These are phyloP conservation scores for Agraylea sexmaculata DNA, from an alignment of 1,140 invertebrate species.

Conservation along the genomic window DNA sequence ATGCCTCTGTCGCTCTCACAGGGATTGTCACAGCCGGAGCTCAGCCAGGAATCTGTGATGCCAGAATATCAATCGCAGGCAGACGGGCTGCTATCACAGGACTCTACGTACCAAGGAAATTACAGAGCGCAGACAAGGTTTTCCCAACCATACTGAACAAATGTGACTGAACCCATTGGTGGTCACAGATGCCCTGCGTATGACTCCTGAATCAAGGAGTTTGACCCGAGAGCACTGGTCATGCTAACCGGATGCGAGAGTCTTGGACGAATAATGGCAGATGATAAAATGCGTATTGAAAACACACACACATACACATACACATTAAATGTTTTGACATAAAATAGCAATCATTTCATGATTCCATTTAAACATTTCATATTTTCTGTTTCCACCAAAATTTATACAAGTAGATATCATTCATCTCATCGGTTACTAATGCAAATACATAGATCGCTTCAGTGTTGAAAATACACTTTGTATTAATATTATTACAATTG, in stretches of 20 bases:
- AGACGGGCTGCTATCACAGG: conserved; percentile 88
- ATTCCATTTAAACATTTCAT: too few relatives aligned
- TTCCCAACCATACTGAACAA: conserved; percentile 47
- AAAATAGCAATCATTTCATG: too few relatives aligned
- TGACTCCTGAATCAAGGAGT: conserved; percentile 3
- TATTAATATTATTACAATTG: too few relatives aligned
- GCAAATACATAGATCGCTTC: too few relatives aligned
- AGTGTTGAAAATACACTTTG: too few relatives aligned
- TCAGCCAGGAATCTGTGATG: conserved; percentile 78
- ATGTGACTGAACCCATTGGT: conserved; percentile 2
- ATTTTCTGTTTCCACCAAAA: too few relatives aligned
- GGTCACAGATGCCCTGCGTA: conserved; percentile 18
- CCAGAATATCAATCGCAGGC: conserved; percentile 89
- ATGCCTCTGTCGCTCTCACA: conserved; percentile 56
- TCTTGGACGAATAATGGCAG: too few relatives aligned
- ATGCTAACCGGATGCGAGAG: conserved; percentile 5
- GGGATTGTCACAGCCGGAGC: conserved; percentile 65
- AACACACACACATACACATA: too few relatives aligned
- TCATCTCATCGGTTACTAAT: too few relatives aligned
- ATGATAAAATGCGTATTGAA: too few relatives aligned
- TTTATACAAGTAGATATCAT: too few relatives aligned
- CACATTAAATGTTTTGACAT: too few relatives aligned
- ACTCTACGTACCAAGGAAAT: conserved; percentile 80
- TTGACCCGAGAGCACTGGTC: not conserved
- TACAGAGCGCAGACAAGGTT: conserved; percentile 49